Percentiles rank a stretch among this genome's conserved stretches.
Conservation (phyloP, 30 jellyfish, hydroid and myxozoan genomes). For the Chironex yamaguchii region DNA sequence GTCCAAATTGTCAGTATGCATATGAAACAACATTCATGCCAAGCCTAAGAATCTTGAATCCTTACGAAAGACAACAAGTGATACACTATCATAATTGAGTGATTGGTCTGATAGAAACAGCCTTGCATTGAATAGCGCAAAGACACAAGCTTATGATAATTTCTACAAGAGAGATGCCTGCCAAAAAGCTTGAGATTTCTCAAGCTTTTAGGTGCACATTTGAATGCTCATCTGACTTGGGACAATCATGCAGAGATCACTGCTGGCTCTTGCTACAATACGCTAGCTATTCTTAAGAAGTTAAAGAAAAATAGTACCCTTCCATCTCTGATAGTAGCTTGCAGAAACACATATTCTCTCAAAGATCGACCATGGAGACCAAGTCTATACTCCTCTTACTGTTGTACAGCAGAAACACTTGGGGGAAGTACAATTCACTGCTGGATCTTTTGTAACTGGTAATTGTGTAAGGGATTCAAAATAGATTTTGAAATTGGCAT, state of each 20-base stretch:
- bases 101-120: slow-evolving; percentile 58
- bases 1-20: too few species aligned
- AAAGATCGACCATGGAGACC: slow-evolving; percentile 60
- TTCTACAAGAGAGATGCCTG: slow-evolving; percentile 59
- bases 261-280: slow-evolving; percentile 59
- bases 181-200: too few species aligned
- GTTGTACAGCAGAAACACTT: slow-evolving; percentile 26
- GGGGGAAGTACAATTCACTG: slow-evolving; percentile 38
- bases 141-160: slow-evolving; percentile 49
- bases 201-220: slow-evolving; percentile 54
- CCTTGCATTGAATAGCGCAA: slow-evolving; percentile 66
- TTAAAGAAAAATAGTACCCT: slow-evolving; percentile 56
- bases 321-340: slow-evolving; percentile 37
- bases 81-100: slow-evolving; percentile 36
- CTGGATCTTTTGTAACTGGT: slow-evolving; percentile 54
- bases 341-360: slow-evolving; percentile 60
- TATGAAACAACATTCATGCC: slow-evolving; percentile 66
- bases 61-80: slow-evolving; percentile 20
- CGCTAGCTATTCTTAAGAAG: slow-evolving; percentile 58
- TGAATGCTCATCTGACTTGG: slow-evolving; percentile 59
- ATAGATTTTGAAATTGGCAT: slow-evolving; percentile 21
- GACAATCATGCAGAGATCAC: slow-evolving; percentile 39
- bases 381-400: slow-evolving; percentile 19
- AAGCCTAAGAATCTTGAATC: slow-evolving; percentile 41
- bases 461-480: slow-evolving; percentile 12